phyloP scores from a whole-genome alignment of 2,113 vertebrate species.

The Thalassoma bifasciatum region DNA sequence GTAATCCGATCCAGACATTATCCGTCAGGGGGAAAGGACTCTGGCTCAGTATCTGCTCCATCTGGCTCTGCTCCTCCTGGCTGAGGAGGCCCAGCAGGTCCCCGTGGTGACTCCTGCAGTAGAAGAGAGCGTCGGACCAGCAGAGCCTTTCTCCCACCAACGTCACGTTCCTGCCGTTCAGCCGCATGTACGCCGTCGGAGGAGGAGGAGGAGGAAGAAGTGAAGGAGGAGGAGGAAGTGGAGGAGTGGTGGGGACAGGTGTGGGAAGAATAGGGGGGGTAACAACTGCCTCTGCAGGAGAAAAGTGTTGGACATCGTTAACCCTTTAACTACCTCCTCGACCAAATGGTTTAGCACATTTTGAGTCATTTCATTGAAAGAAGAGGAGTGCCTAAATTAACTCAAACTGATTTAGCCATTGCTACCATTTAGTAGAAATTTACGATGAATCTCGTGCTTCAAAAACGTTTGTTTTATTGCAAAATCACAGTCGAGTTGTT shows the following conservation, averaged over 20 bases:
- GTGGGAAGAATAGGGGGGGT: background rate
- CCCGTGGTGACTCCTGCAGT: slow-evolving; percentile 24
- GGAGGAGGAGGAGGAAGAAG: no score
- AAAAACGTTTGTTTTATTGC: no score
- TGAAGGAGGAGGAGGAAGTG: background rate
- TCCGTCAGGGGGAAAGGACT: slow-evolving; percentile 2
- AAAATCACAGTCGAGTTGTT: no score
- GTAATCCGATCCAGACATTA: slow-evolving; percentile 28
- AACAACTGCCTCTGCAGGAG: background rate
- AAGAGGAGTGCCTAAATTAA: no score
- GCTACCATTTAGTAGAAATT: no score
- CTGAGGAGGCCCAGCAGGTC: slow-evolving; percentile 29
- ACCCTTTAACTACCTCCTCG: no score
- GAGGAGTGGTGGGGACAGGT: background rate
- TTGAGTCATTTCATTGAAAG: no score
- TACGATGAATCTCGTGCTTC: no score
- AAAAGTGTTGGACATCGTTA: no score
- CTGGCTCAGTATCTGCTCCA: slow-evolving; percentile 16
- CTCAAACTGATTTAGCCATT: no score
- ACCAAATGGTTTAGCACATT: no score
- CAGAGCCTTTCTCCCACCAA: slow-evolving; percentile 20
- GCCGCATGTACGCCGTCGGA: background rate
- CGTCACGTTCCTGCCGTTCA: background rate
- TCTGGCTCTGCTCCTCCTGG: slow-evolving; percentile 20
- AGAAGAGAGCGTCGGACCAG: slow-evolving; percentile 33